A percentile compares a stretch with the other conserved stretches of the same genome.
phyloP scores from a whole-genome alignment of 37 sponge, comb jelly and placozoan species.

The Amphimedon queenslandica region DNA sequence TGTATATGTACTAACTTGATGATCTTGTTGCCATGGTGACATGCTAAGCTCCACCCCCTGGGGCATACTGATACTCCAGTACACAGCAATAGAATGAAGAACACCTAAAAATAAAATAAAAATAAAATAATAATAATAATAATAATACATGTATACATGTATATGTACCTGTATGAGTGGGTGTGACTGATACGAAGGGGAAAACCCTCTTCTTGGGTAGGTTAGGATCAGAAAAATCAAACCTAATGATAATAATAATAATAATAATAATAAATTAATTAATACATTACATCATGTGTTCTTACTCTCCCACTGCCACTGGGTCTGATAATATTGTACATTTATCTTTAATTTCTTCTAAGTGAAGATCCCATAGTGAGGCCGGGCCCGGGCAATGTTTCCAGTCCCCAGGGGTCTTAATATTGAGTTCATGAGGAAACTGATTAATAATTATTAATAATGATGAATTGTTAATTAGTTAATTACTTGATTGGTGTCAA shows the following conservation, averaged over 20 bases:
- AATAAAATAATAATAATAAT: too few relatives aligned
- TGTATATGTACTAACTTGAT: too few relatives aligned
- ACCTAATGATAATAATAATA: conserved; percentile 35
- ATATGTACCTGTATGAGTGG: conserved; percentile 32
- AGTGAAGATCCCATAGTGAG: conserved; percentile 62
- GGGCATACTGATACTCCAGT: conserved; percentile 60
- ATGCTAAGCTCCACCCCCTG: conserved; percentile 31
- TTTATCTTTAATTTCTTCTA: conserved; percentile 51
- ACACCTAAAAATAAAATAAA: too few relatives aligned
- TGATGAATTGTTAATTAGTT: not conserved
- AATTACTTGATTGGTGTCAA: not conserved
- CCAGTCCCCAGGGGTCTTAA: conserved; percentile 39
- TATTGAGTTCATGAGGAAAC: not conserved
- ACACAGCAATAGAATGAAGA: conserved; percentile 64
- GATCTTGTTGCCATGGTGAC: conserved; percentile 43
- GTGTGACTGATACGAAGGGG: conserved; percentile 3
- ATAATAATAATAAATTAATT: not conserved
- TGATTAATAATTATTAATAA: not conserved
- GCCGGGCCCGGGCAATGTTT: conserved; percentile 43
- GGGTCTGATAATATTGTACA: conserved; percentile 29
- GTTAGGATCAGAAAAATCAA: conserved; percentile 31
- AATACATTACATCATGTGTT: not conserved
- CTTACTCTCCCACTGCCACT: conserved; percentile 33
- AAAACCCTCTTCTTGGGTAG: not conserved
- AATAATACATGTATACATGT: too few relatives aligned